Base-by-base conservation (phyloP, 1,140 invertebrate species). In the Aporrectodea caliginosa region DNA sequence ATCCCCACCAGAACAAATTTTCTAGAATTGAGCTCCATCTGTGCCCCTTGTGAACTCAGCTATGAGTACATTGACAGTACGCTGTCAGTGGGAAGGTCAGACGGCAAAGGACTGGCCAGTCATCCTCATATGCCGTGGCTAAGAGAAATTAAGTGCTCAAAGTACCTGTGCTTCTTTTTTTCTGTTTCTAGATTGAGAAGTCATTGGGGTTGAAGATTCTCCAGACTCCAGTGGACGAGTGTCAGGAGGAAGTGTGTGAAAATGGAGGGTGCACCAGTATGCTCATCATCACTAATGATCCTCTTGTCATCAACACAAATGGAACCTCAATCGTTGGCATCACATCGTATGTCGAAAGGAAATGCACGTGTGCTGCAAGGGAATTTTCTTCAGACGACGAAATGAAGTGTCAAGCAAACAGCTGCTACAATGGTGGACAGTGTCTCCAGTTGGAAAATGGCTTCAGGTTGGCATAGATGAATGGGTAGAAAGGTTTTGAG, bases 141-240 rank as follows among this genome's bases (percentile, higher is more conserved):
- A n/a, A n/a, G n/a, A n/a, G n/a, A n/a, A n/a, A n/a, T n/a, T n/a
- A n/a, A n/a, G n/a, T n/a, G n/a, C n/a, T n/a, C n/a, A n/a, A n/a
- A n/a, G n/a, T n/a, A n/a, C n/a, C n/a, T n/a, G n/a, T n/a, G n/a
- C n/a, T n/a, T n/a, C n/a, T n/a, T n/a, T n/a, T 58, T 58, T 22
- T 58, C 6, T 58, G 6, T 84, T 84, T 83, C 77, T 78, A 93
- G 92, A 97, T 98, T 87, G 95, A 98, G 89, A 91, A 92, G 83
- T 93, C 93, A 81, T 93, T 98, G 6, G 96, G 95, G 32, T 94
- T 98, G 73, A 96, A 96, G 84, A 96, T 99, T 69, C 95, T 94
- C 1, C 97, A 98, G 95, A 95, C 98, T 1, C 95, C 95, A 78
- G 98, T 99, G 82, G 96, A 99, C 84, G 95, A 98, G 89, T 99